Evolutionary conservation across 2,888 invertebrate species (phyloP).

Genomic region (Phrixothrix hirtus): DNA sequence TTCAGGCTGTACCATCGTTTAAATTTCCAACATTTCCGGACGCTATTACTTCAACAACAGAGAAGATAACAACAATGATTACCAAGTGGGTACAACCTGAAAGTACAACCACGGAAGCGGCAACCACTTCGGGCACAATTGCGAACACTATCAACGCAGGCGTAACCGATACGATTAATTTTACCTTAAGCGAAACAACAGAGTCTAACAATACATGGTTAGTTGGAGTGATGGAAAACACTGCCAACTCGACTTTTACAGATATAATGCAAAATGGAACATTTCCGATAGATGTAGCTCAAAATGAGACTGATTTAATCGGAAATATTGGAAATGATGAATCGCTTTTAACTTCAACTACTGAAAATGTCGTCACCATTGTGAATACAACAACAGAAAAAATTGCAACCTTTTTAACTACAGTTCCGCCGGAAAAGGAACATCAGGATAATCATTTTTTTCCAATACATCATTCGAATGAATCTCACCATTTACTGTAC

Average conservation of each 20-base stretch:
- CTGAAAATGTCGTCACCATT: not conserved
- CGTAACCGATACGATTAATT: not conserved
- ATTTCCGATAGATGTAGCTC: not conserved
- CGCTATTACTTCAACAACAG: not conserved
- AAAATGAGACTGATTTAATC: conserved; percentile 2
- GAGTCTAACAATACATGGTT: not conserved
- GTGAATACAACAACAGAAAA: conserved; percentile 9
- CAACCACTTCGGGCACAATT: not conserved
- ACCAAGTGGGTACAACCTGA: not conserved
- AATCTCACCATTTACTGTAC: conserved; percentile 28
- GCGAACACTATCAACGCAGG: not conserved
- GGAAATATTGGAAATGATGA: not conserved
- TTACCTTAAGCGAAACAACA: not conserved
- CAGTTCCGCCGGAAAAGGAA: not conserved
- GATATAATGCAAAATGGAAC: conserved; percentile 6
- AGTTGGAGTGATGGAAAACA: conserved; percentile 2
- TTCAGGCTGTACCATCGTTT: conserved; percentile 1
- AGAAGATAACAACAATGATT: conserved; percentile 1
- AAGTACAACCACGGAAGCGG: not conserved
- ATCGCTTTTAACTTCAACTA: not conserved
- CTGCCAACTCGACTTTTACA: not conserved
- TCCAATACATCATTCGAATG: conserved; percentile 8
- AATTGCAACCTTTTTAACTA: not conserved
- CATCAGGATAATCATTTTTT: not conserved
- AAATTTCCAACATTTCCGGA: not conserved